Evolutionary conservation across 2,113 vertebrate genomes (phyloP), one percentile per base, ranked within the genome.

Genomic region (Saccopteryx bilineata): DNA sequence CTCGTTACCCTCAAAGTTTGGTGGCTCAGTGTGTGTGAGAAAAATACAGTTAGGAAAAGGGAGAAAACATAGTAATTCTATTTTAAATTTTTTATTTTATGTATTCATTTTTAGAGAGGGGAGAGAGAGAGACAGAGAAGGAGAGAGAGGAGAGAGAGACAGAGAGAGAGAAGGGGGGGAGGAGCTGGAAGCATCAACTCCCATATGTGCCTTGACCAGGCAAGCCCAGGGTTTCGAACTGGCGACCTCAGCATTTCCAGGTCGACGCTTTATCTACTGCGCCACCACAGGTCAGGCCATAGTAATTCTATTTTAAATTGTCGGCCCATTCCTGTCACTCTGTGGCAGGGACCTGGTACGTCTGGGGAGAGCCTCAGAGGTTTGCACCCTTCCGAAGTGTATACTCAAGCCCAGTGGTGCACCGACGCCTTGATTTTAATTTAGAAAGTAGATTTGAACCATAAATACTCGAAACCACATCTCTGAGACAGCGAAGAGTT

Each of bases 1-100:
- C 81, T 66, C 91, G 93, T 97, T 71, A 61, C 92, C 79, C 54
- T 86, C 48, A 92, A 79, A 61, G 90, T 61, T 84, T 0, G 0
- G 26, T 74, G 7, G 24, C 54, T 91, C 28, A 28, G 6, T 18
- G 5, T 66, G 19, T 87, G 1, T 60, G n/a, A 72, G 68, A 78
- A 75, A 75, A 69, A 75, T 39, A 82, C 8, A 96, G 33, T 13
- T 58, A 80, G 94, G 94, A 90, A 82, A 97, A 92, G 92, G 97
- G 90, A 97, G 91, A 96, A 97, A 96, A 86, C 26, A 60, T 0
- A 83, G 1, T 15, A 80, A 46, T 3, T 23, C 74, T 84, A 5
- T 68, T 31, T 24, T 39, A 69, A 90, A 87, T 91, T 68, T 1
- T 18, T 68, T 88, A 6, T 72, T 28, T 23, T 52, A 66, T 39